Evolutionary conservation across 2,888 invertebrate species (phyloP), one percentile per base, ranked within the genome.

Genomic region (Harpalus rufipes): DNA sequence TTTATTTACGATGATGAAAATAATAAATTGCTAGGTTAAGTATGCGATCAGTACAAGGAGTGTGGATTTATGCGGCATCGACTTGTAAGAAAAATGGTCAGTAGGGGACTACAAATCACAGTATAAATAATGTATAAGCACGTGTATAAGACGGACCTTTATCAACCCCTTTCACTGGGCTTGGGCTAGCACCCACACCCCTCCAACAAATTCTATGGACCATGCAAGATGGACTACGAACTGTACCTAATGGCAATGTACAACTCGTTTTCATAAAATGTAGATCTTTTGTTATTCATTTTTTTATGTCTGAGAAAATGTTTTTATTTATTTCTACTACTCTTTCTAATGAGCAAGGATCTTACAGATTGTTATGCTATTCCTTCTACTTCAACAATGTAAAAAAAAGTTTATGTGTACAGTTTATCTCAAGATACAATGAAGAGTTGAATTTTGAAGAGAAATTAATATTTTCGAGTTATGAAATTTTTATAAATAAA

Each of bases 161-260:
- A 78, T 84, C 76, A 78, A 78, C 84, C 84, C 84, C 84, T 84
- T 84, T 44, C 61, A 59, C 78, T 78, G 14, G 16, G 16, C 32
- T 14, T 59, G 78, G n/a, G 21, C 32, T 25, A 25, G 78, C 21
- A 76, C 78, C 58, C 78, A 8, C 21, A 41, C 32, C 32, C 32
- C 25, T 89, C 89, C 89, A 89, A 90, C 90, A 90, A 90, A 89
- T 89, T 90, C 90, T 89, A 90, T 90, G 90, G 89, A 89, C 88
- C 89, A 89, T 90, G 88, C 78, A 76, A 68, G 68, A 14, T 18
- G 18, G 72, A 44, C 18, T 44, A 74, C 41, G 41, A 12, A 39
- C 39, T 14, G 7, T 32, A 51, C 12, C 2, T 51, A 51, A 51
- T 51, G 44, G 44, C 12, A 51, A 10, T 51, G 44, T 4, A 51